Conservation (phyloP, 2,113 vertebrate species). For the Myrmecobius fasciatus region DNA sequence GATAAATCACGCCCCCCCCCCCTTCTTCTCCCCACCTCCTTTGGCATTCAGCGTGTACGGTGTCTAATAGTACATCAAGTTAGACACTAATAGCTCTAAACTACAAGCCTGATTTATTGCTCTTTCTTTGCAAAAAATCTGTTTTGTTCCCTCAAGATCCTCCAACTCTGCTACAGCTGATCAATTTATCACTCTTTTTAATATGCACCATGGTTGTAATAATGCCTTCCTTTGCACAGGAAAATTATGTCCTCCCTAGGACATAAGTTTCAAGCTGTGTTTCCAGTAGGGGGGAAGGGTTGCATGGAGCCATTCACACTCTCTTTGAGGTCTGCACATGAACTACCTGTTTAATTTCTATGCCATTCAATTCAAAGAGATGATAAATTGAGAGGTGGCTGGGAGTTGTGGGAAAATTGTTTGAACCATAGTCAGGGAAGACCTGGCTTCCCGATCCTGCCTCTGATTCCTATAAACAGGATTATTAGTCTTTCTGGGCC, state of each 20-base stretch:
- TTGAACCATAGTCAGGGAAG: background rate
- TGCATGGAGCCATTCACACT: background rate
- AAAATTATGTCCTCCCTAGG: background rate
- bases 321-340: background rate
- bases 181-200: background rate
- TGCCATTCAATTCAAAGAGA: background rate
- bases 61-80: background rate
- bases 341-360: background rate
- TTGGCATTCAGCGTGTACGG: fast-evolving
- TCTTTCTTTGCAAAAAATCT: constrained; percentile 6
- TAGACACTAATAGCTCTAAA: background rate
- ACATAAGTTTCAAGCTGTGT: background rate
- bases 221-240: background rate
- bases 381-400: background rate
- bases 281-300: background rate
- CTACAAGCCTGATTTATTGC: constrained; percentile 23
- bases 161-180: background rate
- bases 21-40: fast-evolving
- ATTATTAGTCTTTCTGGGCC: background rate
- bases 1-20: background rate
- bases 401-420: background rate
- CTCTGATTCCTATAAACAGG: background rate
- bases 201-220: background rate
- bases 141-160: constrained; percentile 21
- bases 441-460: background rate